Evolutionary conservation across 2,888 invertebrate genomes (phyloP).

Genomic region (Limnephilus lunatus): DNA sequence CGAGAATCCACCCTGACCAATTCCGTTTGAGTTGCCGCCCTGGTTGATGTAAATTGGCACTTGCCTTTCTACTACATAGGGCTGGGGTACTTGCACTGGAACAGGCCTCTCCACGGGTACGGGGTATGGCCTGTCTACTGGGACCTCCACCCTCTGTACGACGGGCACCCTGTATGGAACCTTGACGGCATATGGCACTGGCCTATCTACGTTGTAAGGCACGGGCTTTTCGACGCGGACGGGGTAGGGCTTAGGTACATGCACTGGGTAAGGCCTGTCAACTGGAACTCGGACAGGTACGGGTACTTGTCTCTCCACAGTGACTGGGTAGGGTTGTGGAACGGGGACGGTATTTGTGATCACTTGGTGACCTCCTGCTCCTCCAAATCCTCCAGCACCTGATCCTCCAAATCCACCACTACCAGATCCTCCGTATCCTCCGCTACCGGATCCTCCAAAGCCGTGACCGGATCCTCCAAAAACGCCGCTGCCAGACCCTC

Average conservation of each 20-base stretch:
- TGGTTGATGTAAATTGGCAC: constrained; percentile 62
- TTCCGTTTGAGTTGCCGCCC: constrained; percentile 15
- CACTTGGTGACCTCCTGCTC: constrained; percentile 36
- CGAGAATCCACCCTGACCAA: not conserved
- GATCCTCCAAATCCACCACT: constrained; percentile 37
- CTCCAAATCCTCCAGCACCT: not conserved
- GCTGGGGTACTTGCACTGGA: constrained; percentile 56
- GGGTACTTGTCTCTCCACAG: constrained; percentile 73
- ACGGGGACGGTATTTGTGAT: constrained; percentile 70
- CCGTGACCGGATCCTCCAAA: constrained; percentile 27
- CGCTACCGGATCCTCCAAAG: constrained; percentile 16
- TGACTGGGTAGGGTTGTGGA: constrained; percentile 75
- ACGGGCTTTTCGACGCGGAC: constrained; percentile 60
- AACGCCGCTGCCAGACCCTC: not conserved
- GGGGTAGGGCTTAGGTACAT: constrained; percentile 57
- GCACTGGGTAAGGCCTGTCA: constrained; percentile 61
- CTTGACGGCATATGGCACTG: constrained; percentile 63
- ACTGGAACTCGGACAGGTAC: constrained; percentile 73
- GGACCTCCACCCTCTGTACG: constrained; percentile 63
- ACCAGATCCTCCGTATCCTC: constrained; percentile 34
- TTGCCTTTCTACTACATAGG: constrained; percentile 48
- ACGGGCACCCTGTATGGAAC: constrained; percentile 64
- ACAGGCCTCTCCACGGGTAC: constrained; percentile 69
- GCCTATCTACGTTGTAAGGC: constrained; percentile 61
- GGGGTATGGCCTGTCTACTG: constrained; percentile 66